Conservation (phyloP, 2,113 vertebrate species). For the Pholis gunnellus region DNA sequence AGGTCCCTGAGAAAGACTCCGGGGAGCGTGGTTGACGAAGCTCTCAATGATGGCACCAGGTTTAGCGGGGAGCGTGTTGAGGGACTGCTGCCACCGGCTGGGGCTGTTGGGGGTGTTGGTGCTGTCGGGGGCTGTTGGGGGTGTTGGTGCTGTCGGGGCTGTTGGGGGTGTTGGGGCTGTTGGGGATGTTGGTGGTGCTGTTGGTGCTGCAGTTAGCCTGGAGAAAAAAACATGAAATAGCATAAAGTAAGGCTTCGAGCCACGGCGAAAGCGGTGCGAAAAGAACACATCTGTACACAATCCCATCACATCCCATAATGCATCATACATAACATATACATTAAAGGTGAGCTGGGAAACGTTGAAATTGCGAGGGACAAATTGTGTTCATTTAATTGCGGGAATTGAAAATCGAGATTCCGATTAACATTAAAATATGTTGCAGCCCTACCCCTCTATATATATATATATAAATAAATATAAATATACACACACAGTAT, state of each 20-base stretch:
- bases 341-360: no score
- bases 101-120: slow-evolving; percentile 14
- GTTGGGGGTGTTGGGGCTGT: slow-evolving; percentile 55
- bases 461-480: no score
- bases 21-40: slow-evolving; percentile 96
- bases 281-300: slow-evolving; percentile 1
- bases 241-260: not conserved
- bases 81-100: slow-evolving; percentile 71
- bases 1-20: slow-evolving; percentile 98
- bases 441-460: no score
- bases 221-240: not conserved
- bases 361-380: no score
- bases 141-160: slow-evolving; percentile 71
- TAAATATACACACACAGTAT: not conserved
- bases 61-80: slow-evolving; percentile 88
- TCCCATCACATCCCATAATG: not conserved
- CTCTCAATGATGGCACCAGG: slow-evolving; percentile 96
- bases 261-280: not conserved
- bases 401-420: no score
- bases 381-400: no score
- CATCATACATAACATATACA: not conserved
- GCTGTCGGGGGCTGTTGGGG: not conserved
- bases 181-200: slow-evolving; percentile 11
- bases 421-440: no score
- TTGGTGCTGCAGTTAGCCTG: slow-evolving; percentile 87